phyloP scores from a whole-genome alignment of 1,140 invertebrate species.

The Sminthurides bifidus region DNA sequence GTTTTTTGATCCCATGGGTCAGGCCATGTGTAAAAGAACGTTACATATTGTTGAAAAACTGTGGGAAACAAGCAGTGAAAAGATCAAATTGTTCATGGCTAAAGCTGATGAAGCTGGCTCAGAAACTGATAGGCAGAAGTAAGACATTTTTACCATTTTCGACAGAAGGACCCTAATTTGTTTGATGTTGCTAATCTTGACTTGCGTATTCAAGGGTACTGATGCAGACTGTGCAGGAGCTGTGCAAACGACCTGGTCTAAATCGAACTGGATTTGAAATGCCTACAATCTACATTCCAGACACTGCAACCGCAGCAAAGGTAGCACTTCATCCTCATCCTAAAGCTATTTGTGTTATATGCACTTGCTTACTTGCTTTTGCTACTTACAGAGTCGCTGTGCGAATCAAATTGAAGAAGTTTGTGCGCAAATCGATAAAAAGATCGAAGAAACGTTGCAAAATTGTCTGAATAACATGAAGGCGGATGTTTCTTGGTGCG shows the following conservation, averaged over 20 bases:
- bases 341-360: neutral
- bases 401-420: constrained; percentile 50
- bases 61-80: constrained; percentile 44
- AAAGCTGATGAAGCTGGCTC: constrained; percentile 53
- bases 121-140: constrained; percentile 43
- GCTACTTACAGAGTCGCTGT: constrained; percentile 35
- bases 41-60: constrained; percentile 47
- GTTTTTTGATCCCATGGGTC: constrained; percentile 54
- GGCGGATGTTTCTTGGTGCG: constrained; percentile 41
- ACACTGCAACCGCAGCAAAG: constrained; percentile 40
- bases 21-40: constrained; percentile 50
- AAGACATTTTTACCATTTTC: constrained; percentile 2
- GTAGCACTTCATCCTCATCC: constrained; percentile 18
- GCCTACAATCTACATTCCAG: constrained; percentile 50
- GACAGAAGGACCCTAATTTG: neutral
- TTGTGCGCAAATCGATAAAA: constrained; percentile 47
- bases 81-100: constrained; percentile 47
- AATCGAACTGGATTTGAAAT: constrained; percentile 51
- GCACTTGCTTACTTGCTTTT: neutral
- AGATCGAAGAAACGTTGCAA: constrained; percentile 49
- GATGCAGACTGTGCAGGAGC: constrained; percentile 54
- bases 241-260: constrained; percentile 48
- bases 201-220: constrained; percentile 42
- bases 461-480: constrained; percentile 48
- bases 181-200: neutral